Base-by-base conservation (phyloP, 2,888 invertebrate genomes). In the Rutpela maculata region DNA sequence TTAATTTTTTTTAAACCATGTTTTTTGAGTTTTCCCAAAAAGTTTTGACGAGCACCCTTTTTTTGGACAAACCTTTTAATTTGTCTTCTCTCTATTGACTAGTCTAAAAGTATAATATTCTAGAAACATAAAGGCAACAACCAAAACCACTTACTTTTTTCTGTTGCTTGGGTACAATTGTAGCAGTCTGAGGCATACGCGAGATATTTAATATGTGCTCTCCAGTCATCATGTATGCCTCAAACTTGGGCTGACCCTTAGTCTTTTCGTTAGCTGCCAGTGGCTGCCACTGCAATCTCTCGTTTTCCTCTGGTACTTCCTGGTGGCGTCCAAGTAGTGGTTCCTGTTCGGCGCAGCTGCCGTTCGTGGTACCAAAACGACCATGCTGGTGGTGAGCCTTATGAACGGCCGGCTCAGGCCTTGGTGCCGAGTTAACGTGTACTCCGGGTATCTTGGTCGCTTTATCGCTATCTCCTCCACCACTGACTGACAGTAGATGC, bases 181-280 rank as follows among this genome's bases (percentile, higher is more conserved):
- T 92, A 81, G 92, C 91, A 84, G 92, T 92, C 87, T 94, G 94
- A 82, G 95, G 95, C 77, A 95, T 95, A 84, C 96, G 92, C 78
- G 97, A 97, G 83, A 98, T 93, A 91, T 98, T 98, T 85, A 98
- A 93, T 89, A 98, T 98, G 87, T 98, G 94, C 90, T 98, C 98
- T 63, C 98, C 98, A 38, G 98, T 98, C 98, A 98, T 98, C 95
- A 98, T 96, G 92, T 97, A 98, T 75, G 97, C 96, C 91, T 97
- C 97, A 91, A 96, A 97, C 90, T 96, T 94, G 74, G 88, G 91
- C 70, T 87, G 87, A 18, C 81, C 82, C 22, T 65, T 86, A 71
- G 84, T 83, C 76, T 85, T 84, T 74, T 87, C 87, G 68, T 90
- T 90, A 74, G 90, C 90, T 62, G 88, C 88, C 68, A 92, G 87